Percentiles rank a stretch among this genome's conserved stretches.
Conservation (phyloP, 2,888 invertebrate species). For the Agriopis marginaria region DNA sequence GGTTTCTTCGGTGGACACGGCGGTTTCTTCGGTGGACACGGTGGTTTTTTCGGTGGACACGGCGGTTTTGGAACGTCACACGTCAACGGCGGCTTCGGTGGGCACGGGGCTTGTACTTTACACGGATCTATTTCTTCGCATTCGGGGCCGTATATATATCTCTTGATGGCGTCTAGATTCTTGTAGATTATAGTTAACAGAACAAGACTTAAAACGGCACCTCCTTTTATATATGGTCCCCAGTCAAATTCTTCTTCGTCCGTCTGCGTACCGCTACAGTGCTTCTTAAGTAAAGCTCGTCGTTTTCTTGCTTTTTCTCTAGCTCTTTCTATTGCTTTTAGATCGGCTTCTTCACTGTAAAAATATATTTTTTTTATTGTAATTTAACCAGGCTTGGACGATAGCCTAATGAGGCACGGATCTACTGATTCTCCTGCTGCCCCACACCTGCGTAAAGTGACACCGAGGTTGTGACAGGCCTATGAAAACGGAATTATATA, state of each 20-base stretch:
- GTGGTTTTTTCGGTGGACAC: background rate
- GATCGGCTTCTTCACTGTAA: conserved; percentile 11
- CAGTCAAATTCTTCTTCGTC: conserved; percentile 17
- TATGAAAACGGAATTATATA: too few relatives aligned
- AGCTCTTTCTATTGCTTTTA: conserved; percentile 1
- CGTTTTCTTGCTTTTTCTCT: conserved; percentile 5
- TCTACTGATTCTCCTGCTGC: too few relatives aligned
- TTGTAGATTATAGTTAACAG: background rate
- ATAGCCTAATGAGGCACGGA: too few relatives aligned
- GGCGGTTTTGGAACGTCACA: background rate
- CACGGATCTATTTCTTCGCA: conserved; percentile 2
- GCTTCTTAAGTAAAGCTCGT: background rate
- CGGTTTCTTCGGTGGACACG: conserved; percentile 1
- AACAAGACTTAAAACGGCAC: background rate
- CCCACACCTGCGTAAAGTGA: too few relatives aligned
- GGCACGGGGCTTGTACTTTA: background rate
- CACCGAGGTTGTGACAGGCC: too few relatives aligned
- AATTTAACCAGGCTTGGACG: too few relatives aligned
- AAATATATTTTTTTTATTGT: background rate
- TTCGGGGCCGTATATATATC: background rate
- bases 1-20: background rate
- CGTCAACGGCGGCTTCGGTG: background rate
- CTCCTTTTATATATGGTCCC: conserved; percentile 8
- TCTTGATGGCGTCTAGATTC: conserved; percentile 4
- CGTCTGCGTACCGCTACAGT: background rate